Base-by-base conservation (phyloP, 2,888 invertebrate species). In the Apamea monoglypha region DNA sequence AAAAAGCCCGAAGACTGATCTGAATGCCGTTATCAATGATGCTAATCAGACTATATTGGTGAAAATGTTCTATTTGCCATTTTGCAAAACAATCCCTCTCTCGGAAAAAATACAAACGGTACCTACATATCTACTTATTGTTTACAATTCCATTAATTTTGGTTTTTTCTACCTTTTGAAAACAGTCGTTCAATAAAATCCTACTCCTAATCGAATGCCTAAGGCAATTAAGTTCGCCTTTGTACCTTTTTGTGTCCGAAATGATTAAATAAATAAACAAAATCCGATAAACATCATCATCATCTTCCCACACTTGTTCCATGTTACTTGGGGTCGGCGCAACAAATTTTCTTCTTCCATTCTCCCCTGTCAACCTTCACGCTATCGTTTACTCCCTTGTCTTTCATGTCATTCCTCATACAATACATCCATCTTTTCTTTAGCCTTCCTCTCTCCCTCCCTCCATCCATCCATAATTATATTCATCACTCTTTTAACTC, bases 11-110 rank as follows among this genome's bases (percentile, higher is more conserved):
- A 90, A 85, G 61, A 94, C 92, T 0, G 86, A 96, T 78, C 91
- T 96, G 0, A 96, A 96, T 78, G 91, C 91, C 1, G 61, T 91
- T 14, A 96, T 96, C 70, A 96, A 96, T 85, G 88, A 92, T 16
- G 53, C 71, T 0, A 93, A 95, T 77, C 95, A 96, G 78, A 95
- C 90, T 16, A 89, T 95, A 61, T 91, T 96, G 8, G 89, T 94
- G 1, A 96, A 96, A 87, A 93, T 96, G 89, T 96, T 96, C 78
- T 87, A 89, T 21, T 74, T 91, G 8, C 89, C 93, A 2, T 96
- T 91, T 83, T 95, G 92, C 83, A 94, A 88, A 83, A 91, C 87
- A 3, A 76, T 94, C n/a, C 82, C 89, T 25, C 82, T 88, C 18
- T 18, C 84, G 25, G 92, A 94, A 3, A 91, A 94, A 53, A 75